Evolutionary conservation across 2,113 vertebrate species (phyloP).

Genomic region (Nothoprocta perdicaria): DNA sequence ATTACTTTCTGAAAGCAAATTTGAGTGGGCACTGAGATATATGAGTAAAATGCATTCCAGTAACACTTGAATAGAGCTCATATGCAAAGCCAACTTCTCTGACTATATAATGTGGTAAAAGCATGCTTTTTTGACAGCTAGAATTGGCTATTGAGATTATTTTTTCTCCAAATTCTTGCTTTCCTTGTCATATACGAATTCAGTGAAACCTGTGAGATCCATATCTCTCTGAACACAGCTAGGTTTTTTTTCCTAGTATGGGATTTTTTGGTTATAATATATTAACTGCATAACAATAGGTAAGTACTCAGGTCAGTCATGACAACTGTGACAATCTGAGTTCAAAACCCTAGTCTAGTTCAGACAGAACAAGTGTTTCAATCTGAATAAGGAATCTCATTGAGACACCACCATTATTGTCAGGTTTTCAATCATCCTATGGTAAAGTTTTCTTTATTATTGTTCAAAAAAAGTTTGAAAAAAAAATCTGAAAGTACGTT

Average conservation of each 20-base stretch:
- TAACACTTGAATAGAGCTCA: neutral
- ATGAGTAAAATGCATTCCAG: neutral
- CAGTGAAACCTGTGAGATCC: neutral
- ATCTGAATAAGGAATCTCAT: neutral
- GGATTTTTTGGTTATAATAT: neutral
- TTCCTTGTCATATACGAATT: neutral
- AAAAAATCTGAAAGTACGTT: too few species aligned
- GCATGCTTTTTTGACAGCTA: neutral
- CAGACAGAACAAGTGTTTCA: neutral
- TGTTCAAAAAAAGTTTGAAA: neutral
- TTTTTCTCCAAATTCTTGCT: neutral
- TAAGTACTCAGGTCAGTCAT: neutral
- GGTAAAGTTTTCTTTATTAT: neutral
- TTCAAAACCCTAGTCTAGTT: neutral
- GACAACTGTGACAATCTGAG: neutral
- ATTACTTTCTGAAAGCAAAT: neutral
- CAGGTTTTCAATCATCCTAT: neutral
- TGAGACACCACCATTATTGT: neutral
- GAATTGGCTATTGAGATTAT: neutral
- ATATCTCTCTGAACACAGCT: neutral
- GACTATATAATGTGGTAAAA: neutral
- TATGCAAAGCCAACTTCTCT: neutral
- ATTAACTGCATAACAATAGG: neutral
- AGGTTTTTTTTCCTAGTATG: neutral
- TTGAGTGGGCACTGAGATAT: neutral